These are phyloP conservation scores for Agrenia bidenticulata DNA, from an alignment of 2,888 invertebrate genomes.

Conservation along the genomic window DNA sequence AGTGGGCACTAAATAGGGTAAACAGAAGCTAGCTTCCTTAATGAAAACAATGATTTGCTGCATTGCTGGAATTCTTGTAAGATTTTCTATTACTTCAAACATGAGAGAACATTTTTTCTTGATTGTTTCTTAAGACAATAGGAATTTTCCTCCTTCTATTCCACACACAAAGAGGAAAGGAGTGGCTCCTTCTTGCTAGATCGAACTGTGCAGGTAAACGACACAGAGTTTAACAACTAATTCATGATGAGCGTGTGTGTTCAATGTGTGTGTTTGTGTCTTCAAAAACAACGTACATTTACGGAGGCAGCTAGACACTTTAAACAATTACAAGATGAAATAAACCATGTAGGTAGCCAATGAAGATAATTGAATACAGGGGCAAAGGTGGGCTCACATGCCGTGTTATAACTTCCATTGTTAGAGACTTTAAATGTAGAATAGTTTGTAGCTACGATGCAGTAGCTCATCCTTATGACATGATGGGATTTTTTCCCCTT, in stretches of 20 bases:
- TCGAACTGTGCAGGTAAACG: neutral
- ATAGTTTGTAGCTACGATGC: neutral
- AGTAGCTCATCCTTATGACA: conserved; percentile 9
- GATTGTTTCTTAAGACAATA: conserved; percentile 7
- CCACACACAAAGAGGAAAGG: neutral
- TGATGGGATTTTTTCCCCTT: conserved; percentile 15
- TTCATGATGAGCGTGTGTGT: conserved; percentile 17
- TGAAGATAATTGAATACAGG: conserved; percentile 19
- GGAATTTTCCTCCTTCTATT: neutral
- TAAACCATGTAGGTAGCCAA: conserved; percentile 17
- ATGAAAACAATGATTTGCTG: conserved; percentile 23
- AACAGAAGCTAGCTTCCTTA: conserved; percentile 10
- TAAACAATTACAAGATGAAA: conserved; percentile 14
- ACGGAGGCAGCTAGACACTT: conserved; percentile 16
- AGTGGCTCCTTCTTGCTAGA: conserved; percentile 8
- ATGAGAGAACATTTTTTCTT: conserved; percentile 12
- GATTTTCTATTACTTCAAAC: conserved; percentile 14
- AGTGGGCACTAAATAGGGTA: conserved; percentile 17
- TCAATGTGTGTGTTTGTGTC: conserved; percentile 17
- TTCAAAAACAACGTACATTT: conserved; percentile 6
- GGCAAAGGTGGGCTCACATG: conserved; percentile 10
- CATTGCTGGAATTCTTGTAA: conserved; percentile 22
- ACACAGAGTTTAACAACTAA: conserved; percentile 10
- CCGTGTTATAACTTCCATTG: neutral
- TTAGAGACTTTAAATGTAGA: no score